phyloP scores from a whole-genome alignment of 2,797 vertebrate species.

The Coccyzus lansbergi region DNA sequence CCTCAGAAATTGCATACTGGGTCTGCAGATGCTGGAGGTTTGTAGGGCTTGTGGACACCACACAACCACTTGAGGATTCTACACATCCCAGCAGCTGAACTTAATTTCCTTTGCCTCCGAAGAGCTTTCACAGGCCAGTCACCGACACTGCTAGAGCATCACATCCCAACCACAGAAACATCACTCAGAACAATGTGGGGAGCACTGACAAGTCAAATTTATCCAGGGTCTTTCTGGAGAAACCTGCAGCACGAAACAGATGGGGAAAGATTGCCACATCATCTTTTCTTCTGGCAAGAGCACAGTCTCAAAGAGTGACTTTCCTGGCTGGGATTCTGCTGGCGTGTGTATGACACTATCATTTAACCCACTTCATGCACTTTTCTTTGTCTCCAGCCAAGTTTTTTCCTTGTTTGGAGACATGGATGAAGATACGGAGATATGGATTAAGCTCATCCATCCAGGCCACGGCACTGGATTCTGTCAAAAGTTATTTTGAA shows the following conservation, averaged over 20 bases:
- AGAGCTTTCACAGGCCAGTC: rapidly evolving
- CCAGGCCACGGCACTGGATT: not conserved
- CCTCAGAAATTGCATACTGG: rapidly evolving
- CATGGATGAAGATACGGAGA: not conserved
- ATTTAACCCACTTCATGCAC: not conserved
- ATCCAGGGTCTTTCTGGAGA: not conserved
- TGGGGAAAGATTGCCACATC: rapidly evolving
- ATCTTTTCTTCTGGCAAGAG: not conserved
- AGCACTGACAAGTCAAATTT: too few relatives aligned
- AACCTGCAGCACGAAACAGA: rapidly evolving
- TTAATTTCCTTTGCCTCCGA: rapidly evolving
- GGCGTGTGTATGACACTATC: not conserved
- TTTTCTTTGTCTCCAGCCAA: not conserved
- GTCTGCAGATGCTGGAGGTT: not conserved
- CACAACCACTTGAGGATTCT: not conserved
- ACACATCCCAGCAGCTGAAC: rapidly evolving
- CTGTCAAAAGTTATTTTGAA: not conserved
- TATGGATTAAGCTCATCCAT: not conserved
- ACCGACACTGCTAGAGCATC: not conserved
- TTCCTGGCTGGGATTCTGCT: not conserved
- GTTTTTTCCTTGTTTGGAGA: not conserved
- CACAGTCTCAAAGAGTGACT: rapidly evolving
- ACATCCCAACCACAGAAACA: rapidly evolving
- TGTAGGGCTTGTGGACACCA: not conserved
- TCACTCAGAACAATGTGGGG: rapidly evolving